These are phyloP conservation scores for Oreortyx pictus DNA, from an alignment of 2,797 vertebrate species.

Conservation along the genomic window DNA sequence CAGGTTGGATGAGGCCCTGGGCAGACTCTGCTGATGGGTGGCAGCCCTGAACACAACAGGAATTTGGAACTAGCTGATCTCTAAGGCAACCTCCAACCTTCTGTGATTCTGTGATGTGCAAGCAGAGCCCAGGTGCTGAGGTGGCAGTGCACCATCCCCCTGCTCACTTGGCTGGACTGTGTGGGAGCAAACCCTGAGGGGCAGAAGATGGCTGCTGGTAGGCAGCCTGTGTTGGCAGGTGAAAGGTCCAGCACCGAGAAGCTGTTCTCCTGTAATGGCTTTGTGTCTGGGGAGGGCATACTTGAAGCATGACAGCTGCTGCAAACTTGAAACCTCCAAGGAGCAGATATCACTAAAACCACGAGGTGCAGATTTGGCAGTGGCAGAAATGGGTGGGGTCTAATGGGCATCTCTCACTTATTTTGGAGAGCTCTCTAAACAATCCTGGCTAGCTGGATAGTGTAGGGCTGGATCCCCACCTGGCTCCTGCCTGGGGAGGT, in stretches of 20 bases:
- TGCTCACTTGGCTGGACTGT: not conserved
- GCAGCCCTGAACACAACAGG: no score
- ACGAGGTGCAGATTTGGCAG: not conserved
- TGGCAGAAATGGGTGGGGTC: not conserved
- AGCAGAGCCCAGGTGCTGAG: not conserved
- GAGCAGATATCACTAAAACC: not conserved
- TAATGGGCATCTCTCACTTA: not conserved
- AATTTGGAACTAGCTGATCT: no score
- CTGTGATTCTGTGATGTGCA: not conserved
- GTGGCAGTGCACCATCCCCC: conserved; percentile 14
- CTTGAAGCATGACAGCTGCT: conserved; percentile 12
- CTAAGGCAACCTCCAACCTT: no score
- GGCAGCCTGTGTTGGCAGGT: not conserved
- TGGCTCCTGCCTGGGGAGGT: not conserved
- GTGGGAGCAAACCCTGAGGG: not conserved
- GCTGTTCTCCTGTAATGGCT: not conserved
- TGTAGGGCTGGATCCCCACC: not conserved
- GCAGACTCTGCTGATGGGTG: no score
- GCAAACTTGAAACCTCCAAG: not conserved
- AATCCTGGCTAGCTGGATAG: not conserved
- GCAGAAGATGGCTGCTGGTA: not conserved
- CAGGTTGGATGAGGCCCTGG: no score
- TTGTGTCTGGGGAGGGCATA: not conserved
- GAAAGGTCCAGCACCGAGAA: not conserved
- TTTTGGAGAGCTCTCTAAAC: not conserved